Base-by-base conservation (phyloP, 2,888 invertebrate species). In the Thereva unica region DNA sequence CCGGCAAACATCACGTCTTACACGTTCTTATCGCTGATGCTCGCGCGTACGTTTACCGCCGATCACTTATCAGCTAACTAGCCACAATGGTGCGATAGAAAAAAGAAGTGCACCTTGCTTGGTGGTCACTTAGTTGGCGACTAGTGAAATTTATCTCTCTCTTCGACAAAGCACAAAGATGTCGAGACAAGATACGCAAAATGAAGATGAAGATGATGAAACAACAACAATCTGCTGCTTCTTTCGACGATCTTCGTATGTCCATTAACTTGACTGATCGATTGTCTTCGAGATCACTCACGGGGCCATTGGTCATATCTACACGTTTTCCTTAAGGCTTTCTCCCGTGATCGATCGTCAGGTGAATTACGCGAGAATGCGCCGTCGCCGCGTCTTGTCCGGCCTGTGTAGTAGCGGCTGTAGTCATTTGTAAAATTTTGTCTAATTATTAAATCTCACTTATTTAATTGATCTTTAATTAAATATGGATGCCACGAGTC, bases 1-100 rank as follows among this genome's bases (percentile, higher is more conserved):
- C 23, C 10, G 57, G 37, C 47, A n/a, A 59, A 37, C 38, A 40
- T 50, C 50, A 61, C 61, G 49, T 49, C 50, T 40, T 50, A 61
- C 61, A 42, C 50, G 61, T 50, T 61, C 61, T 61, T 61, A 61
- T 61, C 61, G 41, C 23, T 50, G 50, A 61, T 61, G 50, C 38
- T 50, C 50, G 50, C 49, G 59, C 50, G 40, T n/a, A 38, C 55
- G 55, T 40, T 41, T 42, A 41, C 41, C 38, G 23, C 23, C 12
- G 41, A 10, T 40, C 40, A 6, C 49, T 38, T 23, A 12, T 50
- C 23, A 45, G 42, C n/a, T 23, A 44, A 2, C n/a, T 42, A 56
- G 42, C n/a, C 47, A 57, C 44, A 35, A 44, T 45, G 45, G 8
- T 1, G n/a, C 38, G 55, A 38, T 41, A 55, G 41, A 55, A 42